phyloP scores from a whole-genome alignment of 2,888 invertebrate species.

The Blastobasis adustella region DNA sequence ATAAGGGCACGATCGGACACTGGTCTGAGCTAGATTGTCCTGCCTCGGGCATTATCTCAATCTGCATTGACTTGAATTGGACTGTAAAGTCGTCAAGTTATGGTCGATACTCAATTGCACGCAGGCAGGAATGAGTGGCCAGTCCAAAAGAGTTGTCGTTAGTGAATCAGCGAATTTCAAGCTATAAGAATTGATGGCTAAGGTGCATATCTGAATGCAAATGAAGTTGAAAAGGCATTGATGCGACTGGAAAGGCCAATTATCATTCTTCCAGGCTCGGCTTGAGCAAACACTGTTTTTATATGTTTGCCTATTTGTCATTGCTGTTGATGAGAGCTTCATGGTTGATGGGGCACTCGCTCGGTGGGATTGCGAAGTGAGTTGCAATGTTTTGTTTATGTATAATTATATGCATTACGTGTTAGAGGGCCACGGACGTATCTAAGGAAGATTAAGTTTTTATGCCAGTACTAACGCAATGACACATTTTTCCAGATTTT shows the following conservation, averaged over 20 bases:
- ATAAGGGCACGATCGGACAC: slow-evolving; percentile 39
- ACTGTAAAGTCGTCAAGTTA: slow-evolving; percentile 22
- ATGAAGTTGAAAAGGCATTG: slow-evolving; percentile 24
- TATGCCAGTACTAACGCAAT: too few relatives aligned
- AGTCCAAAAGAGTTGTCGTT: slow-evolving; percentile 12
- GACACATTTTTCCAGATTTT: too few relatives aligned
- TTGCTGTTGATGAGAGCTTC: slow-evolving; percentile 4
- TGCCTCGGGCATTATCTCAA: slow-evolving; percentile 26
- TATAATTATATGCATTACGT: too few relatives aligned
- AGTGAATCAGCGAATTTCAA: slow-evolving; percentile 6
- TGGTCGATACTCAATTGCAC: slow-evolving; percentile 20
- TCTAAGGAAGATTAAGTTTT: too few relatives aligned
- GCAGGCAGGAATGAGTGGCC: slow-evolving; percentile 16
- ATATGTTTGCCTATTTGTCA: slow-evolving; percentile 12
- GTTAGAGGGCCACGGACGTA: too few relatives aligned
- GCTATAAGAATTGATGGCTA: slow-evolving; percentile 13
- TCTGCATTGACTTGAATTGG: slow-evolving; percentile 19
- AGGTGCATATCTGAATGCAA: slow-evolving; percentile 18
- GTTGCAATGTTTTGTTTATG: too few relatives aligned
- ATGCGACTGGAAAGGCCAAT: slow-evolving; percentile 38
- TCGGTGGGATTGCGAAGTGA: not conserved
- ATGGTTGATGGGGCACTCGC: slow-evolving; percentile 4
- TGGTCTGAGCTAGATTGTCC: slow-evolving; percentile 45
- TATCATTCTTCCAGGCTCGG: slow-evolving; percentile 37
- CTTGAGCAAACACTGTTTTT: slow-evolving; percentile 13